These are phyloP conservation scores for Marronus borbonicus DNA, from an alignment of 2,888 invertebrate genomes.

Conservation along the genomic window DNA sequence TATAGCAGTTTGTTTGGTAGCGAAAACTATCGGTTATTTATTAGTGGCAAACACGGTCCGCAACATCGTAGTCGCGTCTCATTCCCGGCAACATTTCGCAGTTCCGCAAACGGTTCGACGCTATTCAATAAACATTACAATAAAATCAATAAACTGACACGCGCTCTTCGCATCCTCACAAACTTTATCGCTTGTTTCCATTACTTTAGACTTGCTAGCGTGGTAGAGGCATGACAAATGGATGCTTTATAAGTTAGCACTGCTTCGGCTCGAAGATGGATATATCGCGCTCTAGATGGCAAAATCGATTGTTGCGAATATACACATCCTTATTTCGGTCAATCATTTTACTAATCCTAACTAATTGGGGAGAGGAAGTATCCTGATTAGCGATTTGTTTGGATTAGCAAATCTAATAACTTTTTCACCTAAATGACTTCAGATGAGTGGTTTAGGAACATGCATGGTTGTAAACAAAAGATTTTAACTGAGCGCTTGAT, in stretches of 20 bases:
- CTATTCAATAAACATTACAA: conserved; percentile 42
- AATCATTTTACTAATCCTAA: no score
- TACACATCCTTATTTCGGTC: no score
- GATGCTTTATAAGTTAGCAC: neutral
- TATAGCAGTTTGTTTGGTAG: conserved; percentile 32
- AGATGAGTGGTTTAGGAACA: no score
- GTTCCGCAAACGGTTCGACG: neutral
- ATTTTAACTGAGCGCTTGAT: no score
- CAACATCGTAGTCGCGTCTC: neutral
- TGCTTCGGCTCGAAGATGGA: neutral
- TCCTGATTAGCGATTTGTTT: no score
- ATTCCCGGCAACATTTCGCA: neutral
- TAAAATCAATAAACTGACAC: conserved; percentile 34
- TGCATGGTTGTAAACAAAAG: no score
- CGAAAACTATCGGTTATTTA: conserved; percentile 34
- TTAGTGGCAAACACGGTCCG: neutral
- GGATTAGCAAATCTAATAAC: no score
- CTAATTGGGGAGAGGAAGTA: no score
- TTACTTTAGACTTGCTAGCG: conserved; percentile 19
- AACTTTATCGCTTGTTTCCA: conserved; percentile 30
- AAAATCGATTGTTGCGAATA: no score
- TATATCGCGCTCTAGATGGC: no score
- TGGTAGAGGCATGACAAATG: conserved; percentile 7
- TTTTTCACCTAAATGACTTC: no score
- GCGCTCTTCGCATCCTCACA: conserved; percentile 6